A percentile compares a stretch with the other conserved stretches of the same genome.
Conservation (phyloP, 2,113 vertebrate species). For the Phodopus roborovskii region DNA sequence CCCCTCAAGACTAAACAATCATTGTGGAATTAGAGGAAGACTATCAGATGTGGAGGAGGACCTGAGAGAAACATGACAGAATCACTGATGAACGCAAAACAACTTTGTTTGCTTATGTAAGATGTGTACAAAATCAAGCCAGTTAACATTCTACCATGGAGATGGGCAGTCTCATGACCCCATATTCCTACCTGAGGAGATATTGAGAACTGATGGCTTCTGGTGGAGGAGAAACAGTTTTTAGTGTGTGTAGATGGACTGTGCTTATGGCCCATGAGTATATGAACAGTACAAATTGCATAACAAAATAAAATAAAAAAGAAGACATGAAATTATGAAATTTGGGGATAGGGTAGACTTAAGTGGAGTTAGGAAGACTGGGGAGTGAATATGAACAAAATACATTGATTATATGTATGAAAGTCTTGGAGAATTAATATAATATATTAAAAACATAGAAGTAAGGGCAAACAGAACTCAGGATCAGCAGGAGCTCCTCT, state of each 20-base stretch:
- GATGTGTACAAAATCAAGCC: background rate
- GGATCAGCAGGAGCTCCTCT: constrained; percentile 71
- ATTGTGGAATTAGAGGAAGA: background rate
- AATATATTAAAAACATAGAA: constrained; percentile 53
- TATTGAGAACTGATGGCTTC: background rate
- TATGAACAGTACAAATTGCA: background rate
- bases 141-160: background rate
- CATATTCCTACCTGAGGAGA: background rate
- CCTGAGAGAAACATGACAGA: background rate
- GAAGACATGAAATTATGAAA: background rate
- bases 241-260: background rate
- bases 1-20: too few relatives aligned
- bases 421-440: background rate
- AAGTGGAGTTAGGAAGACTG: background rate
- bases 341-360: background rate
- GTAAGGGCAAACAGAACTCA: constrained; percentile 80
- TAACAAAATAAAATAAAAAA: background rate
- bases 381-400: background rate
- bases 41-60: background rate
- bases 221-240: background rate
- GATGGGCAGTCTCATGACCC: background rate
- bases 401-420: background rate
- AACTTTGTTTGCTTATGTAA: background rate
- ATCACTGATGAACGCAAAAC: too few relatives aligned
- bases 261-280: background rate